Evolutionary conservation across 2,888 invertebrate genomes (phyloP).

Genomic region (Polylopha cassiicola): DNA sequence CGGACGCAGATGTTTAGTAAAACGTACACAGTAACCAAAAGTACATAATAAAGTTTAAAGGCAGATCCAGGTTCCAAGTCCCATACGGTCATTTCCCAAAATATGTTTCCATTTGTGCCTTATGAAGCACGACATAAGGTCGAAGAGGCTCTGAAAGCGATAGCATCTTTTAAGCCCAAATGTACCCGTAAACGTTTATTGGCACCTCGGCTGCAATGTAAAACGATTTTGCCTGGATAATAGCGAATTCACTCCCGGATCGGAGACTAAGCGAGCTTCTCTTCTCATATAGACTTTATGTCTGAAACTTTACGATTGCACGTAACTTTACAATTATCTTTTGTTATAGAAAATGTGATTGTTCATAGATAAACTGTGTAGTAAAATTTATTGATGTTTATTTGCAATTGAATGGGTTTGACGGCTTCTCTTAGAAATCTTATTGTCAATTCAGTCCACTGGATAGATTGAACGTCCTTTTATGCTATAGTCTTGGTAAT

Average conservation of each 20-base stretch:
- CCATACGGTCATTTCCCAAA: background rate
- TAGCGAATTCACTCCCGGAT: constrained; percentile 29
- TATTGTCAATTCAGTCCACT: too few relatives aligned
- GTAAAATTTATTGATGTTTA: constrained; percentile 5
- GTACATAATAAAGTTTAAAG: constrained; percentile 8
- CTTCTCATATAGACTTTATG: constrained; percentile 14
- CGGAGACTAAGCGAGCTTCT: constrained; percentile 27
- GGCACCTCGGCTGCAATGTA: constrained; percentile 32
- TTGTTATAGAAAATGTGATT: constrained; percentile 12
- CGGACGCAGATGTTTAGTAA: too few relatives aligned
- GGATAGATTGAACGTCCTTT: constrained; percentile 2
- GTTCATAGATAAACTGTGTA: constrained; percentile 3
- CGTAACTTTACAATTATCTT: constrained; percentile 10
- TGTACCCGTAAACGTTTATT: constrained; percentile 36
- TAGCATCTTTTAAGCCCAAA: constrained; percentile 7
- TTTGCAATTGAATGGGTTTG: constrained; percentile 2
- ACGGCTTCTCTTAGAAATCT: background rate
- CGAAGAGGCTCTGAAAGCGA: background rate
- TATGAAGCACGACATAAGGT: background rate
- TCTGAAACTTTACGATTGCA: constrained; percentile 5
- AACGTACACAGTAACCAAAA: constrained; percentile 1
- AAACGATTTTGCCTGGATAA: constrained; percentile 33
- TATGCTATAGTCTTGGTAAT: too few relatives aligned
- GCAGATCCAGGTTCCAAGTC: constrained; percentile 1
- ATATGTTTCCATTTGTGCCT: background rate